A percentile compares a stretch with the other conserved stretches of the same genome.
Conservation (phyloP, 2,113 vertebrate species). For the Protobothrops flavoviridis region DNA sequence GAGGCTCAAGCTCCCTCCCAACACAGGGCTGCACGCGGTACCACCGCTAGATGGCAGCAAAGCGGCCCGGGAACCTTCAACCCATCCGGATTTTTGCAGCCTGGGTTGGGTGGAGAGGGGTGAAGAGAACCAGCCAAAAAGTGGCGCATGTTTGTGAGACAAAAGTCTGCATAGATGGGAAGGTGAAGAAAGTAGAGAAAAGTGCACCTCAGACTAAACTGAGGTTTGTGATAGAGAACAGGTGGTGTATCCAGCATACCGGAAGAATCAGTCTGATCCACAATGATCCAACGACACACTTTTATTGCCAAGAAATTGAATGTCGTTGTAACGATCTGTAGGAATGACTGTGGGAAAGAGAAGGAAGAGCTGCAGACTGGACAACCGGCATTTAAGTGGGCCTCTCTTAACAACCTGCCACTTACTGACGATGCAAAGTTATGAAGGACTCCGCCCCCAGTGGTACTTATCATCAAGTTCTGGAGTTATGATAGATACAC, state of each 20-base stretch:
- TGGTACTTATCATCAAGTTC: background rate
- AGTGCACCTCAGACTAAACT: background rate
- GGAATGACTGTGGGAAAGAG: background rate
- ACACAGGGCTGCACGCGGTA: background rate
- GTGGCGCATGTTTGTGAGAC: background rate
- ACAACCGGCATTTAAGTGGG: background rate
- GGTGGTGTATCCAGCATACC: background rate
- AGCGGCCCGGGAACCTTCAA: background rate
- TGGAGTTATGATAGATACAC: background rate
- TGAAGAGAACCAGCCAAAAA: background rate
- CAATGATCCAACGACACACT: background rate
- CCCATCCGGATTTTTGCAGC: background rate
- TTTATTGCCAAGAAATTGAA: background rate
- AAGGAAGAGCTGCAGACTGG: background rate
- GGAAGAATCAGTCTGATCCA: background rate
- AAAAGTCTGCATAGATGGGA: background rate
- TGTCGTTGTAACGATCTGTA: background rate
- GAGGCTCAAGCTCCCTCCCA: background rate
- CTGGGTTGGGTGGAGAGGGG: fast-evolving
- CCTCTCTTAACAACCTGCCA: too few relatives aligned
- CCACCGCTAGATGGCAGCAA: background rate
- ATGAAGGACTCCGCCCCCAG: too few relatives aligned
- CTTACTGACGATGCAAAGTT: too few relatives aligned
- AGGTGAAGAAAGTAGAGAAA: background rate
- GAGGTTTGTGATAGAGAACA: background rate